Evolutionary conservation across 2,888 invertebrate species (phyloP).

Genomic region (Periphyllus acericola): DNA sequence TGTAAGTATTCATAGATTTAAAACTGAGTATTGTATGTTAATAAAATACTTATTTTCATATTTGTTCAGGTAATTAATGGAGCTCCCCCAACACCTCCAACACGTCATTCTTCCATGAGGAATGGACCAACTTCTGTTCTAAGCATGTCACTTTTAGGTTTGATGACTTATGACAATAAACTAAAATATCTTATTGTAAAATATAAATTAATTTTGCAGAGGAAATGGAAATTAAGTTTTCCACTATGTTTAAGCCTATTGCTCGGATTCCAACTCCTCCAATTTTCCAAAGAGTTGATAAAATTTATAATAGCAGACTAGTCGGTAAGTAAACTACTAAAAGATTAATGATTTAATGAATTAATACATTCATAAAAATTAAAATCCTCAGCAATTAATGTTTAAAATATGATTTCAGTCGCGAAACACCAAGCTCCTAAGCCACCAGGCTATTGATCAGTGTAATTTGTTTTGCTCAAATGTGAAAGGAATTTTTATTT

Average conservation of each 20-base stretch:
- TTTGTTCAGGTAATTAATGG: constrained; percentile 52
- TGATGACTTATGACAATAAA: neutral
- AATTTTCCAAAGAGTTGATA: constrained; percentile 75
- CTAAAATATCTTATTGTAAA: constrained; percentile 5
- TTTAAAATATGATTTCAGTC: constrained; percentile 36
- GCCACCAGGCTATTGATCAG: constrained; percentile 57
- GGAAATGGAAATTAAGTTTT: constrained; percentile 78
- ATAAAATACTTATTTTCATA: neutral
- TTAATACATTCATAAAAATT: neutral
- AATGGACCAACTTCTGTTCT: constrained; percentile 66
- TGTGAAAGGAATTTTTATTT: constrained; percentile 31
- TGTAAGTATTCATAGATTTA: constrained; percentile 26
- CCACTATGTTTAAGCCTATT: constrained; percentile 73
- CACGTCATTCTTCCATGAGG: constrained; percentile 69
- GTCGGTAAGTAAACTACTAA: constrained; percentile 66
- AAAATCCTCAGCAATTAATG: neutral
- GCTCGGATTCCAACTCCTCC: constrained; percentile 77
- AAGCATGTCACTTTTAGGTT: constrained; percentile 47
- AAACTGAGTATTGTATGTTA: neutral
- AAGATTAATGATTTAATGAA: neutral
- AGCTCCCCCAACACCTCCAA: constrained; percentile 69
- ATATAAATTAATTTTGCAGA: constrained; percentile 64
- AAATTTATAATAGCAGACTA: constrained; percentile 75
- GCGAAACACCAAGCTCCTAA: constrained; percentile 60
- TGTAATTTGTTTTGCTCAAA: constrained; percentile 54